Evolutionary conservation across 2,888 invertebrate genomes (phyloP), one percentile per base, ranked within the genome.

Genomic region (Lobophora halterata): DNA sequence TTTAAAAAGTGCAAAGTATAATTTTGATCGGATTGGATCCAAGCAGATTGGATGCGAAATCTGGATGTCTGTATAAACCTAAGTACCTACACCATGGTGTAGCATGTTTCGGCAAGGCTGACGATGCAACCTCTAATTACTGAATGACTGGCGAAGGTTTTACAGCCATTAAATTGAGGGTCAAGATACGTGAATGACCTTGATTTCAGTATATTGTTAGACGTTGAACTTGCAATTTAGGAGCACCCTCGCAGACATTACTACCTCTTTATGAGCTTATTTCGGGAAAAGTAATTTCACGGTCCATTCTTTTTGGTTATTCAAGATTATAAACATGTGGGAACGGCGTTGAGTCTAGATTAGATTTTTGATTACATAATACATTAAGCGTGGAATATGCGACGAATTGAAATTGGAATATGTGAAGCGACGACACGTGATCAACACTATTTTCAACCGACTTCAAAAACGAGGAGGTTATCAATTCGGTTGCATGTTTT

Each of bases 81-180:
- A n/a, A n/a, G n/a, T 16, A 23, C 33, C 28, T 37, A 31, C 27
- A 17, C 7, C 16, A 36, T 19, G 30, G n/a, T 41, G 16, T 39
- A 24, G 40, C 46, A 60, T 59, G 55, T 59, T 57, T 57, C 47
- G 55, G 55, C 59, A 53, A 60, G 53, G 41, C 7, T 40, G 26
- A 28, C 40, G 28, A 13, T 49, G 58, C 40, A 46, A 23, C 37
- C 46, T 13, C 25, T 49, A 46, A 49, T 52, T 52, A 52, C 37
- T 29, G 29, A n/a, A n/a, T 10, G 34, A 28, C 30, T 29, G 31
- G 33, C 14, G 30, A 42, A 44, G 46, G 32, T 28, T 43, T 34
- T 19, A 9, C 9, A 28, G 25, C 28, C 42, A 40, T 35, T 38
- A 19, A 30, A 23, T 20, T 12, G 30, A 36, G 31, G 23, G 31